These are phyloP conservation scores for Coelinius sp. DNA, from an alignment of 2,888 invertebrate genomes.

Conservation along the genomic window DNA sequence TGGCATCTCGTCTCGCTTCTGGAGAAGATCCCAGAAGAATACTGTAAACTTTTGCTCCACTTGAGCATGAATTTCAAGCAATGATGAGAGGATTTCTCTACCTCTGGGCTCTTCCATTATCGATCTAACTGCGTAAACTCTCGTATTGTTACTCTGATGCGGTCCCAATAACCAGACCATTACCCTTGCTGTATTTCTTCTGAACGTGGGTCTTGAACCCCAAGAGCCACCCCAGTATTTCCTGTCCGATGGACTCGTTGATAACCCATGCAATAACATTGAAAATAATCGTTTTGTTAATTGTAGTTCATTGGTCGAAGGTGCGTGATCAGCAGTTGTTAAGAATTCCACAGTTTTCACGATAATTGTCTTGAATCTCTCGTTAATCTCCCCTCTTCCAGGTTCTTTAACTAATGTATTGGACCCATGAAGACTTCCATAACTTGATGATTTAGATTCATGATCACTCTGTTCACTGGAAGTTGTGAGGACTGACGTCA, in stretches of 20 bases:
- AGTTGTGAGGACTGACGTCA: slow-evolving; percentile 65
- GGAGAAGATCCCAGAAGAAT: slow-evolving; percentile 71
- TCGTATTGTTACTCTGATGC: slow-evolving; percentile 68
- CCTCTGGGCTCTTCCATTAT: slow-evolving; percentile 70
- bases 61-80: slow-evolving; percentile 70
- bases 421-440: slow-evolving; percentile 58
- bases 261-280: slow-evolving; percentile 72
- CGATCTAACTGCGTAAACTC: slow-evolving; percentile 70
- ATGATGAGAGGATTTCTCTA: slow-evolving; percentile 68
- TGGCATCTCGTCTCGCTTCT: slow-evolving; percentile 66
- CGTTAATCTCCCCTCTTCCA: slow-evolving; percentile 71
- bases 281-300: slow-evolving; percentile 73
- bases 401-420: slow-evolving; percentile 56
- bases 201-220: slow-evolving; percentile 65
- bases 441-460: slow-evolving; percentile 64
- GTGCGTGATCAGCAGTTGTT: slow-evolving; percentile 60
- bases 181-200: slow-evolving; percentile 70
- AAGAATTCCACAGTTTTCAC: slow-evolving; percentile 74
- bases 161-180: slow-evolving; percentile 72
- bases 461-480: slow-evolving; percentile 69
- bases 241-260: slow-evolving; percentile 60
- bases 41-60: slow-evolving; percentile 71
- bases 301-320: slow-evolving; percentile 64
- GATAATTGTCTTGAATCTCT: slow-evolving; percentile 73
- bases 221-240: slow-evolving; percentile 66